Evolutionary conservation across 2,113 vertebrate species (phyloP), one percentile per base, ranked within the genome.

Genomic region (Chaetodon trifascialis): DNA sequence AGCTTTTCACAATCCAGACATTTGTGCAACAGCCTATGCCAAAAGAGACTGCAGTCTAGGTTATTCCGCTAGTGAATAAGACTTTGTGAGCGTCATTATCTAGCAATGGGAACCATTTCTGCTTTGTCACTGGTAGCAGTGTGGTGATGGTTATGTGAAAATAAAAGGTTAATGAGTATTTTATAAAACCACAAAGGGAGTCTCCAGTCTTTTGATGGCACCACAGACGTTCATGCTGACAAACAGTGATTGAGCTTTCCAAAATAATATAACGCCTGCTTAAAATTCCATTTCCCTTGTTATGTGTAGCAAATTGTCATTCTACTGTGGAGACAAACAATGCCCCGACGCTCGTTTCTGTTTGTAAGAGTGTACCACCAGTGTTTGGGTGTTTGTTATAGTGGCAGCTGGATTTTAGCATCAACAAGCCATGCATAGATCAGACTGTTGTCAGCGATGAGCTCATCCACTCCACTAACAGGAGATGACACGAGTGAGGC

Each of bases 391-490:
- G 72, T 73, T 79, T 65, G 75, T 76, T 62, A 47, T 30, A 17
- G 54, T 70, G 65, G 79, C 68, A 80, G 68, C 73, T 82, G 88
- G 63, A 44, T 86, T 80, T 69, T 60, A 81, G 58, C 83, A 76
- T 87, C 76, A 71, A 71, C 76, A 67, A 76, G 67, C 58, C 70
- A 34, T 23, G 81, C 82, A 70, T 88, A 51, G 62, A 69, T 89
- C 87, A 87, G 65, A 64, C 60, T 84, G 79, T 75, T 88, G 92
- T 92, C 90, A 87, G 86, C 78, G 51, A 89, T 94, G 94, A 94
- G 84, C 86, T 94, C 93, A 94, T 91, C 86, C 83, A 85, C 92
- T 92, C 91, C 89, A 76, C 74, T 80, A 86, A 84, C 86, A 88
- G 90, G 84, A 91, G 80, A 86, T 72, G 91, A 90, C 89, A 93